Percentiles rank a stretch among this genome's conserved stretches.
phyloP scores from a whole-genome alignment of 2,888 invertebrate genomes.

The Arctia plantaginis region DNA sequence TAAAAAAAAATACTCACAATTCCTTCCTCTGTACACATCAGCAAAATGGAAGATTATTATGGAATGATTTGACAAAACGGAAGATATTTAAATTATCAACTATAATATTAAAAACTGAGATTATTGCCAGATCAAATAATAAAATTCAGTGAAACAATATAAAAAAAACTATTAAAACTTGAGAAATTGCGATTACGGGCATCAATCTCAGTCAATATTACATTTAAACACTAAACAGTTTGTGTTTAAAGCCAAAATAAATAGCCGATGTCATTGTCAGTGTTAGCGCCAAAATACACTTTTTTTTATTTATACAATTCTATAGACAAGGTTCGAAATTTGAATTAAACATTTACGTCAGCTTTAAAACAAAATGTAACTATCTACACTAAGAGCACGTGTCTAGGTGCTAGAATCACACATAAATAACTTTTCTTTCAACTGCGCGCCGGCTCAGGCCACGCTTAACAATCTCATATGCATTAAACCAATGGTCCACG shows the following conservation, averaged over 20 bases:
- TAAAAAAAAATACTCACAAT: conserved; percentile 7
- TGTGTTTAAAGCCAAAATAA: conserved; percentile 45
- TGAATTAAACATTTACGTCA: conserved; percentile 32
- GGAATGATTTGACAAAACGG: conserved; percentile 76
- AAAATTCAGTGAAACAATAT: conserved; percentile 47
- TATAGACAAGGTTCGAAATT: conserved; percentile 3
- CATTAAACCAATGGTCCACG: conserved; percentile 69
- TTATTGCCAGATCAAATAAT: conserved; percentile 65
- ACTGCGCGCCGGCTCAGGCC: conserved; percentile 55
- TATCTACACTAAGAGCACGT: conserved; percentile 75
- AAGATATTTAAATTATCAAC: conserved; percentile 63
- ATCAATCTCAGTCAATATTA: conserved; percentile 60
- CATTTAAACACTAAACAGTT: conserved; percentile 51
- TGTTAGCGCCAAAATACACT: conserved; percentile 9
- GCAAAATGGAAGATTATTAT: conserved; percentile 72
- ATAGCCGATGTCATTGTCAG: conserved; percentile 7
- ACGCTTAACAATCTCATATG: conserved; percentile 77
- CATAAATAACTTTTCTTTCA: conserved; percentile 83
- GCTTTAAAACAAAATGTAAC: conserved; percentile 58
- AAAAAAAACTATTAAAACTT: conserved; percentile 45
- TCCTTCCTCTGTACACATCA: conserved; percentile 25
- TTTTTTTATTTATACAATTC: conserved; percentile 8
- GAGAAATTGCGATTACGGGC: conserved; percentile 44
- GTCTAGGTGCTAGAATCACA: conserved; percentile 79
- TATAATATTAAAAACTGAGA: conserved; percentile 63